Evolutionary conservation across 2,797 vertebrate species (phyloP).

Genomic region (Urophycis tenuis): DNA sequence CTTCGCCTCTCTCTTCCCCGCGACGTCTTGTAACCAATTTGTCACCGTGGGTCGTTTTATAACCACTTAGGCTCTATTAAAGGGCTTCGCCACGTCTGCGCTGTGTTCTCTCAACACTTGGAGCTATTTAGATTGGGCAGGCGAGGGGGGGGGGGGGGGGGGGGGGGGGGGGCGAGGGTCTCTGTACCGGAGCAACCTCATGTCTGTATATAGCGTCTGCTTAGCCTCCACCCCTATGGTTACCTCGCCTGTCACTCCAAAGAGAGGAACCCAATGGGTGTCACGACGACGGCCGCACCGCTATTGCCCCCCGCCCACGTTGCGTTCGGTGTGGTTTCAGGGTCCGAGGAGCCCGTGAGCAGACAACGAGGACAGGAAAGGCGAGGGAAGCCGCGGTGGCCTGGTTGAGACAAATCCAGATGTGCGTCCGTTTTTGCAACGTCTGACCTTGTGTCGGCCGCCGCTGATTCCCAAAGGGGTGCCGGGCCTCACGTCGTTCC

Average conservation of each 20-base stretch:
- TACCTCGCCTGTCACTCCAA: constrained; percentile 52
- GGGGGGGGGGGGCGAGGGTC: no score
- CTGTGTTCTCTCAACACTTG: constrained; percentile 46
- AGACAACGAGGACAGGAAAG: background rate
- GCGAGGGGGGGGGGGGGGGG: no score
- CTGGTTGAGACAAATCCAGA: background rate
- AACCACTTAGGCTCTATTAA: constrained; percentile 26
- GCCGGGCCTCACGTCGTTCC: background rate
- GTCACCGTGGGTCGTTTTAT: constrained; percentile 23
- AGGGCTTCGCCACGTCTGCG: constrained; percentile 24
- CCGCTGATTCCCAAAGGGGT: background rate
- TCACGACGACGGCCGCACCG: constrained; percentile 12
- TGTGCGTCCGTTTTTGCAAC: background rate
- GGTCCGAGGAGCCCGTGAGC: constrained; percentile 18
- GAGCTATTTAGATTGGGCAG: constrained; percentile 57
- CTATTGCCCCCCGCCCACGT: constrained; percentile 19
- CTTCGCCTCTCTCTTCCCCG: background rate
- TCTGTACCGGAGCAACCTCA: constrained; percentile 51
- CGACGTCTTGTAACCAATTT: constrained; percentile 17
- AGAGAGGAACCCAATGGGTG: constrained; percentile 36
- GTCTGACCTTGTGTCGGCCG: background rate
- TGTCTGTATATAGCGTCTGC: constrained; percentile 43
- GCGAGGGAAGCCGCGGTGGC: background rate
- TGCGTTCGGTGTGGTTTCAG: constrained; percentile 35
- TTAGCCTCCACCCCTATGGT: constrained; percentile 46